A percentile compares a stretch with the other conserved stretches of the same genome.
Evolutionary conservation across 2,113 vertebrate species (phyloP).

Genomic region (Condylura cristata): DNA sequence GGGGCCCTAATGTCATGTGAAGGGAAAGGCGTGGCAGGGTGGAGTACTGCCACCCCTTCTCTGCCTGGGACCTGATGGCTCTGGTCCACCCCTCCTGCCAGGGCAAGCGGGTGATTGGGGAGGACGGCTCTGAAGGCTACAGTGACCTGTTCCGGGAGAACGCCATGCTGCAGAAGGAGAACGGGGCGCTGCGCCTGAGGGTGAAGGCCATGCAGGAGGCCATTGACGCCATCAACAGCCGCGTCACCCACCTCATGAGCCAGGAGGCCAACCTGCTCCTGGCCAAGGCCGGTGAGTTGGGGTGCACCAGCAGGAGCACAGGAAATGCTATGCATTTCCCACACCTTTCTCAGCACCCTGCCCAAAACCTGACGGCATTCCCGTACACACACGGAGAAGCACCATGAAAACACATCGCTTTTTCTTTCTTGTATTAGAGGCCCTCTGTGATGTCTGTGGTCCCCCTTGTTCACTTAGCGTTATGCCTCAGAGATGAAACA

Average conservation of each 20-base stretch:
- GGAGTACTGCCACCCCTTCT: accelerated
- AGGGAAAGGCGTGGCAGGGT: too few relatives aligned
- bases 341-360: neutral
- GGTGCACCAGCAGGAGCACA: accelerated
- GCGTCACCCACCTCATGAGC: slow-evolving; percentile 95
- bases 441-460: neutral
- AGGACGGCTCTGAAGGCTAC: slow-evolving; percentile 92
- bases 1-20: neutral
- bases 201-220: slow-evolving; percentile 99
- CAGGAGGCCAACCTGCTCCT: slow-evolving; percentile 94
- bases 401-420: neutral
- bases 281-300: slow-evolving; percentile 92
- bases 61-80: neutral
- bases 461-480: neutral
- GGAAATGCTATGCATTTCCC: accelerated
- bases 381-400: neutral
- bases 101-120: slow-evolving; percentile 95
- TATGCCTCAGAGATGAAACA: neutral
- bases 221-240: slow-evolving; percentile 94
- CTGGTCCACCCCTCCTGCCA: slow-evolving; percentile 66
- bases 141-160: slow-evolving; percentile 96
- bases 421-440: neutral
- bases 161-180: slow-evolving; percentile 95
- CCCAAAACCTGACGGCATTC: neutral
- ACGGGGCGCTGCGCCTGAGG: slow-evolving; percentile 90